Conservation (phyloP, 1,140 invertebrate genomes). For the Leptoteleia sp. region DNA sequence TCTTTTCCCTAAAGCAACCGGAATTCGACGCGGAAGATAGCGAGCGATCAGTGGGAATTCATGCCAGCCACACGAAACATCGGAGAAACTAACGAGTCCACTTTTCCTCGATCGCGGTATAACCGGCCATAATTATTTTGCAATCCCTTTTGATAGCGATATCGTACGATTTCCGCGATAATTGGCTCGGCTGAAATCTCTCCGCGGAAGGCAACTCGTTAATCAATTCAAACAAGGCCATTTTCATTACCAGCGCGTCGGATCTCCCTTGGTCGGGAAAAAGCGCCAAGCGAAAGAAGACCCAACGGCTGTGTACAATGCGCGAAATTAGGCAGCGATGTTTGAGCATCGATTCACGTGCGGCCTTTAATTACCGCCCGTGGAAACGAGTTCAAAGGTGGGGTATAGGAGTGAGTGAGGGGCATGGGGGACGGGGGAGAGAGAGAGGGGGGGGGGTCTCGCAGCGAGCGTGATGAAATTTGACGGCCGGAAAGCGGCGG, state of each 20-base stretch:
- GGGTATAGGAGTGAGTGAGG: no score
- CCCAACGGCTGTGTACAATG: constrained; percentile 14
- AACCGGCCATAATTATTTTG: constrained; percentile 10
- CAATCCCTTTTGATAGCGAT: constrained; percentile 9
- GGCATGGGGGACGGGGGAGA: no score
- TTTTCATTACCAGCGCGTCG: constrained; percentile 7
- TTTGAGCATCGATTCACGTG: constrained; percentile 45
- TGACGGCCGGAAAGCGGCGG: constrained; percentile 16
- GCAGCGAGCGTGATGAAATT: constrained; percentile 43
- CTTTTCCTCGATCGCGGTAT: constrained; percentile 4
- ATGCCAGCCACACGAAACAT: not conserved
- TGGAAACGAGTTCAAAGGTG: constrained; percentile 26
- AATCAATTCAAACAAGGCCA: constrained; percentile 9
- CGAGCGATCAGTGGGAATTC: no score
- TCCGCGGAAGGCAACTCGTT: constrained; percentile 11
- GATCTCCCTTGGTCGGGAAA: not conserved
- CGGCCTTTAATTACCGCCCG: constrained; percentile 43
- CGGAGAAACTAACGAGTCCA: not conserved
- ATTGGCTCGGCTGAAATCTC: constrained; percentile 6
- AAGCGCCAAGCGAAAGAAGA: constrained; percentile 10
- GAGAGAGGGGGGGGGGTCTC: not conserved
- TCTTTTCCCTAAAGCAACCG: no score
- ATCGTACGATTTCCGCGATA: constrained; percentile 13
- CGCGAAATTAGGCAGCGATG: constrained; percentile 27
- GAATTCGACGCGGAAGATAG: no score